Evolutionary conservation across 2,888 invertebrate genomes (phyloP).

Genomic region (Slavum lentiscoides): DNA sequence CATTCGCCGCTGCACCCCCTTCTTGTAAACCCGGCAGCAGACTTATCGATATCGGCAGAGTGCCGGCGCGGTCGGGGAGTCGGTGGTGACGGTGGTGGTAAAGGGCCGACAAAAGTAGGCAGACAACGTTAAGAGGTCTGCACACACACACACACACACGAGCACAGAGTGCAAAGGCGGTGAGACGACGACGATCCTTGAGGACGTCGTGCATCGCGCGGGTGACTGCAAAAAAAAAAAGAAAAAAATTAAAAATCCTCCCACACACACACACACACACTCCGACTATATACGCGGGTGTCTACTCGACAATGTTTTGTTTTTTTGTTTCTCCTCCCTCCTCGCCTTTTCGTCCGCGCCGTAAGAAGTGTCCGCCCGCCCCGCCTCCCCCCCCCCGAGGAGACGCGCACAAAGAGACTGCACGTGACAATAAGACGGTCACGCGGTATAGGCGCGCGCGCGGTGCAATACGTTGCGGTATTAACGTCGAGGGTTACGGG

Average conservation of each 20-base stretch:
- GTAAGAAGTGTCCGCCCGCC: constrained; percentile 22
- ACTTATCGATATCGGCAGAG: constrained; percentile 51
- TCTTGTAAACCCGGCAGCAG: background rate
- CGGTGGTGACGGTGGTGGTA: background rate
- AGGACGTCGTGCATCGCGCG: constrained; percentile 42
- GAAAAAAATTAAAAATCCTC: constrained; percentile 24
- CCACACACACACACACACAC: constrained; percentile 5
- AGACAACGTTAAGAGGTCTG: constrained; percentile 52
- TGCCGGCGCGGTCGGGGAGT: background rate
- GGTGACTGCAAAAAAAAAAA: constrained; percentile 34
- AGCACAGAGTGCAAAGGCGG: constrained; percentile 30
- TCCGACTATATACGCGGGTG: background rate
- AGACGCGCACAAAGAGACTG: constrained; percentile 46
- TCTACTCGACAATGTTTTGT: constrained; percentile 49
- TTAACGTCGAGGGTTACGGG: constrained; percentile 8
- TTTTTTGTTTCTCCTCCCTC: background rate
- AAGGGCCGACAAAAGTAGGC: constrained; percentile 45
- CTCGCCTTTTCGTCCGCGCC: background rate
- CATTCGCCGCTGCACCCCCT: background rate
- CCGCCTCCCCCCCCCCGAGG: background rate
- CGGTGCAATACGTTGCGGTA: background rate
- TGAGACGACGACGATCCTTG: constrained; percentile 44
- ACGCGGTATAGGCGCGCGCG: constrained; percentile 6
- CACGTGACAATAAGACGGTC: constrained; percentile 50
- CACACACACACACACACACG: background rate